phyloP scores from a whole-genome alignment of 1,140 invertebrate species.

The Oreohelix idahoensis region DNA sequence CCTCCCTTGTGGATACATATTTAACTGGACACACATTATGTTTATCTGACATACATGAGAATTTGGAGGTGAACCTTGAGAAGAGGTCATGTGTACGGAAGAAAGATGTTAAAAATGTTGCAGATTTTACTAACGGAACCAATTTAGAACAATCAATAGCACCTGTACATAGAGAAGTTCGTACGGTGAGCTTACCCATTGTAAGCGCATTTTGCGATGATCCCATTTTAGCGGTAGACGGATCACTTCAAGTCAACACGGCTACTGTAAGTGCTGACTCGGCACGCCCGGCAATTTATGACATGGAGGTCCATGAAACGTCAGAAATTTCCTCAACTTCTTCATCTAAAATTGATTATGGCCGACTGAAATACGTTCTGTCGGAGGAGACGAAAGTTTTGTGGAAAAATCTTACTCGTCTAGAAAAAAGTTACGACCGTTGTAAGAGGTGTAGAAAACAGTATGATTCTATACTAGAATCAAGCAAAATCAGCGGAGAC shows the following conservation, averaged over 20 bases:
- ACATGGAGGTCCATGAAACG: background rate
- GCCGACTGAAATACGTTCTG: slow-evolving; percentile 10
- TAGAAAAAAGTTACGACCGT: slow-evolving; percentile 14
- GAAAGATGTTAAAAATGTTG: background rate
- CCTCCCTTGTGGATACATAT: too few species aligned
- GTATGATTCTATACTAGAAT: background rate
- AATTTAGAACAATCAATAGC: background rate
- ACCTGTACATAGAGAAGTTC: background rate
- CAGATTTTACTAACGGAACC: background rate
- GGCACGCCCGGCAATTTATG: background rate
- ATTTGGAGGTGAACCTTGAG: too few species aligned
- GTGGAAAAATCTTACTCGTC: slow-evolving; percentile 17
- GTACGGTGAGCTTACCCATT: background rate
- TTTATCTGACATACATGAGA: too few species aligned
- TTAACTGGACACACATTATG: too few species aligned
- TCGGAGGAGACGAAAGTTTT: slow-evolving; percentile 15
- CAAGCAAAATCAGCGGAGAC: background rate
- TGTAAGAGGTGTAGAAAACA: slow-evolving; percentile 4
- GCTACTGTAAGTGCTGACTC: background rate
- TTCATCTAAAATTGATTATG: slow-evolving; percentile 25
- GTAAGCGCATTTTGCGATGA: background rate
- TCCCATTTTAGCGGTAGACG: background rate
- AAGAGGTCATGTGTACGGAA: too few species aligned
- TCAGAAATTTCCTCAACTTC: background rate
- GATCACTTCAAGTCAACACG: background rate